Percentiles rank a stretch among this genome's conserved stretches.
Evolutionary conservation across 1,140 invertebrate genomes (phyloP).

Genomic region (Brachionus paranguensis): DNA sequence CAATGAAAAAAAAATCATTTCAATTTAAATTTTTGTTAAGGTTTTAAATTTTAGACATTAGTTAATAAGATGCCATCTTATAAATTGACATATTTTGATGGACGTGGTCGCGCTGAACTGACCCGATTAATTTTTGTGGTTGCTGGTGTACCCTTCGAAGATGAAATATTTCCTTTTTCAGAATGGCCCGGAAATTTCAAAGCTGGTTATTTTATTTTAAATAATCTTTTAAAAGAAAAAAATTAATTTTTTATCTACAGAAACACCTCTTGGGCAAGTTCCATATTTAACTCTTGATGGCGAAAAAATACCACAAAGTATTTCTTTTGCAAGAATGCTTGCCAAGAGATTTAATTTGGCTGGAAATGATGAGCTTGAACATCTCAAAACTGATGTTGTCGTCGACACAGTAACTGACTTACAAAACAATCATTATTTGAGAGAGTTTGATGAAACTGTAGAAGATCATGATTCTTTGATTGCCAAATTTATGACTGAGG

Average conservation of each 20-base stretch:
- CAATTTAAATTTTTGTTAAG: too few species aligned
- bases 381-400: slow-evolving; percentile 15
- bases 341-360: slow-evolving; percentile 26
- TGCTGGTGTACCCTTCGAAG: slow-evolving; percentile 41
- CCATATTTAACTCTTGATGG: slow-evolving; percentile 41
- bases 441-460: not conserved
- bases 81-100: slow-evolving; percentile 42
- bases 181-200: not conserved
- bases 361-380: slow-evolving; percentile 31
- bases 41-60: too few species aligned
- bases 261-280: not conserved
- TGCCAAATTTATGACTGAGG: slow-evolving; percentile 1
- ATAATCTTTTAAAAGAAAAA: not conserved
- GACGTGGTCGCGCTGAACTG: slow-evolving; percentile 42
- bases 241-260: not conserved
- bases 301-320: slow-evolving; percentile 41
- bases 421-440: not conserved
- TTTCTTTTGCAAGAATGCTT: slow-evolving; percentile 39
- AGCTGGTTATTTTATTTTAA: not conserved
- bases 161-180: slow-evolving; percentile 13
- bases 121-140: slow-evolving; percentile 40
- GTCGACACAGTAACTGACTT: slow-evolving; percentile 19
- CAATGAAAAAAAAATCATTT: too few species aligned
- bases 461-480: not conserved
- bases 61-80: not conserved